Evolutionary conservation across 2,888 invertebrate genomes (phyloP).

Genomic region (Taphrorychus bicolor): DNA sequence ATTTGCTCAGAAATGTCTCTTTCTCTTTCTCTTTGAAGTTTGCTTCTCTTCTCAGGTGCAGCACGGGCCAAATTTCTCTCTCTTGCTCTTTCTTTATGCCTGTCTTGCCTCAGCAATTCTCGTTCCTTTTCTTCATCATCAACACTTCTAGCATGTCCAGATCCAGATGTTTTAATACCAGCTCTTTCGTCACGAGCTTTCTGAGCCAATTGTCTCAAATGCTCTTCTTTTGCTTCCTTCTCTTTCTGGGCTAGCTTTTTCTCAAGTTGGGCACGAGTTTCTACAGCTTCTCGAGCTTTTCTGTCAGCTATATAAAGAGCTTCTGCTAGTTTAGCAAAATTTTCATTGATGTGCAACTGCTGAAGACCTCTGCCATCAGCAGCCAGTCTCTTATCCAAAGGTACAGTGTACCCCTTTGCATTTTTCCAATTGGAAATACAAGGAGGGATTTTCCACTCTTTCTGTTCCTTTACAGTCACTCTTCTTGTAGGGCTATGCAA

Average conservation of each 20-base stretch:
- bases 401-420: slow-evolving; percentile 97
- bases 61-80: slow-evolving; percentile 93
- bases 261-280: slow-evolving; percentile 94
- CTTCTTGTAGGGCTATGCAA: slow-evolving; percentile 97
- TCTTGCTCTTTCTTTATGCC: slow-evolving; percentile 89
- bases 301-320: slow-evolving; percentile 96
- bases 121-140: slow-evolving; percentile 80
- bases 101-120: slow-evolving; percentile 84
- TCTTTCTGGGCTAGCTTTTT: slow-evolving; percentile 97
- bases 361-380: slow-evolving; percentile 98
- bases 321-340: slow-evolving; percentile 98
- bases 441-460: slow-evolving; percentile 99
- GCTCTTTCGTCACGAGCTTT: slow-evolving; percentile 95
- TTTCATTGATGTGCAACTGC: slow-evolving; percentile 97
- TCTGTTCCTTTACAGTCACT: slow-evolving; percentile 97
- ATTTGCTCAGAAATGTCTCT: slow-evolving; percentile 99
- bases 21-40: slow-evolving; percentile 88
- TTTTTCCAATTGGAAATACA: slow-evolving; percentile 99
- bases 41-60: slow-evolving; percentile 92
- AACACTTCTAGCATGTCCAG: slow-evolving; percentile 39
- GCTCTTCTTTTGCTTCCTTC: slow-evolving; percentile 97
- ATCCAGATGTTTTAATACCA: slow-evolving; percentile 67
- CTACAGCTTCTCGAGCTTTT: slow-evolving; percentile 97
- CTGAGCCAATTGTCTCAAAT: slow-evolving; percentile 90
- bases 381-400: slow-evolving; percentile 95